These are phyloP conservation scores for Felis catus DNA, from an alignment of 2,113 vertebrate genomes.

Conservation along the genomic window DNA sequence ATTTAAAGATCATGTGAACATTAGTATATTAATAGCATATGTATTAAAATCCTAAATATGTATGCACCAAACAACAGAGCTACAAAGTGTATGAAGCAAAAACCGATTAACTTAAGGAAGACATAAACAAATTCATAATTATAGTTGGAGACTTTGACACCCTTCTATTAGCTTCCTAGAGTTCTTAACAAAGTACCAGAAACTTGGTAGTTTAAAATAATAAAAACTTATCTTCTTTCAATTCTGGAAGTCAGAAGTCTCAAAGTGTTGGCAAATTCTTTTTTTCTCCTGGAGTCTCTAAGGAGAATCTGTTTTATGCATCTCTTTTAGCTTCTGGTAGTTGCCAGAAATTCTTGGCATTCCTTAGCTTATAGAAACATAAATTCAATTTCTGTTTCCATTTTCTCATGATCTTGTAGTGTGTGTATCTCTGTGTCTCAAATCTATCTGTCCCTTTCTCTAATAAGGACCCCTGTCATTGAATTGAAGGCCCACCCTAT, in stretches of 20 bases:
- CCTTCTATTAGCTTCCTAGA: background rate
- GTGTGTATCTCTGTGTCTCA: background rate
- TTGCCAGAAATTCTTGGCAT: background rate
- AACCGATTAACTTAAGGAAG: background rate
- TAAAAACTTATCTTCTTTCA: background rate
- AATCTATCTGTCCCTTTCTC: background rate
- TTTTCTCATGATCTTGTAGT: background rate
- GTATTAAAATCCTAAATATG: background rate
- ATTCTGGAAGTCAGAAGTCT: background rate
- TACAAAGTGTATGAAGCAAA: background rate
- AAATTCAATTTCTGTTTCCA: background rate
- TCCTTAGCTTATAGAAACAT: background rate
- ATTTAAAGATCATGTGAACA: background rate
- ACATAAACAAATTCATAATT: background rate
- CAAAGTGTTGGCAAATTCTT: background rate
- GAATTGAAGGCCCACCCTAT: background rate
- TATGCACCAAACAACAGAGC: background rate
- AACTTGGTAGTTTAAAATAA: background rate
- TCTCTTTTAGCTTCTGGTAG: background rate
- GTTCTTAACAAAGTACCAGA: background rate
- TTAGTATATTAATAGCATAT: background rate
- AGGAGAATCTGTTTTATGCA: background rate
- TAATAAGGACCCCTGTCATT: background rate
- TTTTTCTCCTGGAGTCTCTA: background rate
- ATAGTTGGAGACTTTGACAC: background rate